Conservation (phyloP, 2,888 invertebrate genomes). For the Drosophila mettleri region DNA sequence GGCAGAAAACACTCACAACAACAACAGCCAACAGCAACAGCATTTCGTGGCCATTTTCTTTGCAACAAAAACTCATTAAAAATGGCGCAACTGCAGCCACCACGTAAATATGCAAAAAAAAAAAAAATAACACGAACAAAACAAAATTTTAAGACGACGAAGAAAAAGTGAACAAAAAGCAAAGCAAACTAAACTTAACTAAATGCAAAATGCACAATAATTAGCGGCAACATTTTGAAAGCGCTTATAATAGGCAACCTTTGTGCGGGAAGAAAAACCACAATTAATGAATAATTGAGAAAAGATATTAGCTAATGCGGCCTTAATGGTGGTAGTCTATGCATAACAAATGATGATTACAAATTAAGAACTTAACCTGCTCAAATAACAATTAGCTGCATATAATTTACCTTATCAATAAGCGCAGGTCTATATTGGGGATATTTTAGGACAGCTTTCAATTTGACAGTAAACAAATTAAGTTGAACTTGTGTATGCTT, state of each 20-base stretch:
- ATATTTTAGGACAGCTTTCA: too few relatives aligned
- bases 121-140: too few relatives aligned
- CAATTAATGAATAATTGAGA: constrained; percentile 13
- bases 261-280: constrained; percentile 28
- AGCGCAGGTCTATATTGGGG: neutral
- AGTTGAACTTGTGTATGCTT: too few relatives aligned
- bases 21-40: constrained; percentile 8
- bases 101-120: constrained; percentile 58
- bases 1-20: constrained; percentile 36
- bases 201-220: constrained; percentile 70
- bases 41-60: constrained; percentile 30
- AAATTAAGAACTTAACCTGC: neutral
- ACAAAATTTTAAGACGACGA: constrained; percentile 9
- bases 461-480: neutral
- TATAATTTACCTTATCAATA: neutral
- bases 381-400: neutral
- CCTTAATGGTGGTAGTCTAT: neutral
- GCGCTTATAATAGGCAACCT: constrained; percentile 33
- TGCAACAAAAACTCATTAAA: constrained; percentile 74
- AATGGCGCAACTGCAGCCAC: constrained; percentile 67
- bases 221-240: constrained; percentile 63
- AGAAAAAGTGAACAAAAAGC: constrained; percentile 9
- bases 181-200: constrained; percentile 25
- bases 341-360: neutral
- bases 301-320: neutral